phyloP scores from a whole-genome alignment of 2,113 vertebrate genomes.

The Amphiprion percula region DNA sequence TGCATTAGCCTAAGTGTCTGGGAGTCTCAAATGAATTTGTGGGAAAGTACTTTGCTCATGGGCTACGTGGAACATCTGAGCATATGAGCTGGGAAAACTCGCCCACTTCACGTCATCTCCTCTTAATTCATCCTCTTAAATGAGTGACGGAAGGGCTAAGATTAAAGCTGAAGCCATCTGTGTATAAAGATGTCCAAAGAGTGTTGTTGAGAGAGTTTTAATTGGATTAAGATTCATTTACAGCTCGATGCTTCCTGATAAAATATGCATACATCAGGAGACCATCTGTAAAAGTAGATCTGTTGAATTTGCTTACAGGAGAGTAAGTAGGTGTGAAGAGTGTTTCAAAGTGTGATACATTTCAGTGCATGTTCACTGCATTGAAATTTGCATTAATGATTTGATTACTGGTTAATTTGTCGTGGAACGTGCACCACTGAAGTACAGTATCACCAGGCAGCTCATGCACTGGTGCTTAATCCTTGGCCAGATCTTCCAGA shows the following conservation, averaged over 20 bases:
- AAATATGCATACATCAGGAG: no score
- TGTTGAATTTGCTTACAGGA: no score
- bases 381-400: not conserved
- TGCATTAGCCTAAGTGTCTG: not conserved
- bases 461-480: not conserved
- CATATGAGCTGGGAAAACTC: not conserved
- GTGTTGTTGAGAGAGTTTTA: not conserved
- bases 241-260: not conserved
- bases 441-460: not conserved
- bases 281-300: no score
- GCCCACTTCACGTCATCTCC: no score
- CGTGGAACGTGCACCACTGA: not conserved
- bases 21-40: not conserved
- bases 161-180: conserved; percentile 4
- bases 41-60: not conserved
- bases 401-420: not conserved
- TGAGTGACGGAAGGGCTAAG: not conserved
- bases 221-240: not conserved
- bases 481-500: no score
- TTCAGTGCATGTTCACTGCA: not conserved
- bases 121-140: not conserved
- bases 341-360: not conserved
- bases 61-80: not conserved
- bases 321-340: no score
- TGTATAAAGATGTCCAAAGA: not conserved